Evolutionary conservation across 2,113 vertebrate species (phyloP).

Genomic region (Lynx canadensis): DNA sequence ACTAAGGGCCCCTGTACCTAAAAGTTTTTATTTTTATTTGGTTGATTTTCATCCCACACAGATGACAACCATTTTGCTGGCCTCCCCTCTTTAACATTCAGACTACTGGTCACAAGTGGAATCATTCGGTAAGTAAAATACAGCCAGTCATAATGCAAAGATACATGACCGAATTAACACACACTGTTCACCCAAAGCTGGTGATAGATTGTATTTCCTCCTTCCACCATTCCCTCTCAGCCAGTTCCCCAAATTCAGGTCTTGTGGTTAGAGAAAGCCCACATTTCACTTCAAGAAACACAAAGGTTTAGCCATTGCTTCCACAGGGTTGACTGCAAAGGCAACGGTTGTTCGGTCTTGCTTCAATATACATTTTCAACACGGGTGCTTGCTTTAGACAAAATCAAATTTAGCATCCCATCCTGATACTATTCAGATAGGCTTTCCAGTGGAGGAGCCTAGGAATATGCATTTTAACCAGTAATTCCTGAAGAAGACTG

Average conservation of each 20-base stretch:
- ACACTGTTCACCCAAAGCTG: not conserved
- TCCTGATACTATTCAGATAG: not conserved
- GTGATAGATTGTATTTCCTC: not conserved
- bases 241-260: not conserved
- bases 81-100: not conserved
- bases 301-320: not conserved
- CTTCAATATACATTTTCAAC: not conserved
- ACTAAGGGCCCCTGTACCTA: not conserved
- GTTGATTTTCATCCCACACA: constrained; percentile 36
- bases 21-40: not conserved
- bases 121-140: constrained; percentile 7
- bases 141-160: not conserved
- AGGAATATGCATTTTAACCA: not conserved
- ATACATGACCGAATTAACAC: not conserved
- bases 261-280: not conserved
- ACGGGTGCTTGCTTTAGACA: not conserved
- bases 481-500: not conserved
- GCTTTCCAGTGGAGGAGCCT: not conserved
- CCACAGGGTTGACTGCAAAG: not conserved
- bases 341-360: not conserved
- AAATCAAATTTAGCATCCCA: not conserved
- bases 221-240: not conserved
- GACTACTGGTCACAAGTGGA: not conserved
- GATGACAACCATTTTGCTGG: not conserved
- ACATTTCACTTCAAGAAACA: not conserved